These are phyloP conservation scores for Lagria hirta DNA, from an alignment of 2,888 invertebrate genomes.

Conservation along the genomic window DNA sequence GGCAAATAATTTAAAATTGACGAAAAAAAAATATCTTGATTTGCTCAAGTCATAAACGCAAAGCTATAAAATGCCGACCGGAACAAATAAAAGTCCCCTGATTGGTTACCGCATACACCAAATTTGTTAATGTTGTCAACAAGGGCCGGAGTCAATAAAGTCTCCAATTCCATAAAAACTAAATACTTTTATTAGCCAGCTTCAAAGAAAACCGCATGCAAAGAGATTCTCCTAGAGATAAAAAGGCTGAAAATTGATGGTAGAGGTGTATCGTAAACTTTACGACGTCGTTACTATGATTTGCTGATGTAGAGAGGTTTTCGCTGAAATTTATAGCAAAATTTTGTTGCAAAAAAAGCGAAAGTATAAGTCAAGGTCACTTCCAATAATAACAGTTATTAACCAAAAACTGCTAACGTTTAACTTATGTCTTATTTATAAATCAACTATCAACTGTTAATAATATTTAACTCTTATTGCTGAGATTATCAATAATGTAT, in stretches of 20 bases:
- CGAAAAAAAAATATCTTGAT: slow-evolving; percentile 2
- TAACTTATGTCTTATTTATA: no score
- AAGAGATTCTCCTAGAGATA: slow-evolving; percentile 11
- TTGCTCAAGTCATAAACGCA: slow-evolving; percentile 1
- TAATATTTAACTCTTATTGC: no score
- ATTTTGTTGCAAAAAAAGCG: slow-evolving; percentile 1
- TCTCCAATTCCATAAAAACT: slow-evolving; percentile 5
- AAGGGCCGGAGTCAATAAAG: slow-evolving; percentile 6
- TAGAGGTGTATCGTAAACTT: slow-evolving; percentile 21
- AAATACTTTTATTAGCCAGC: slow-evolving; percentile 16
- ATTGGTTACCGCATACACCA: neutral
- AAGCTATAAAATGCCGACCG: slow-evolving; percentile 2
- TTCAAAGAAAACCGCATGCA: slow-evolving; percentile 7
- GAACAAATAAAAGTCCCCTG: slow-evolving; percentile 6
- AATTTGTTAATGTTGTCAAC: slow-evolving; percentile 7
- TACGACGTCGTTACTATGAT: slow-evolving; percentile 15
- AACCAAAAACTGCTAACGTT: no score
- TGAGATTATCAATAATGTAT: no score
- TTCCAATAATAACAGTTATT: no score
- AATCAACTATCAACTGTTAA: no score
- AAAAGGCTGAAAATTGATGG: slow-evolving; percentile 13
- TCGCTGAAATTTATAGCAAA: no score
- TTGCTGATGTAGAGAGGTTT: slow-evolving; percentile 21
- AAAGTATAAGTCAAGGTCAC: slow-evolving; percentile 1
- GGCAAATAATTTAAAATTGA: slow-evolving; percentile 5